These are phyloP conservation scores for Sitta carolinensis DNA, from an alignment of 2,797 vertebrate species.

Conservation along the genomic window DNA sequence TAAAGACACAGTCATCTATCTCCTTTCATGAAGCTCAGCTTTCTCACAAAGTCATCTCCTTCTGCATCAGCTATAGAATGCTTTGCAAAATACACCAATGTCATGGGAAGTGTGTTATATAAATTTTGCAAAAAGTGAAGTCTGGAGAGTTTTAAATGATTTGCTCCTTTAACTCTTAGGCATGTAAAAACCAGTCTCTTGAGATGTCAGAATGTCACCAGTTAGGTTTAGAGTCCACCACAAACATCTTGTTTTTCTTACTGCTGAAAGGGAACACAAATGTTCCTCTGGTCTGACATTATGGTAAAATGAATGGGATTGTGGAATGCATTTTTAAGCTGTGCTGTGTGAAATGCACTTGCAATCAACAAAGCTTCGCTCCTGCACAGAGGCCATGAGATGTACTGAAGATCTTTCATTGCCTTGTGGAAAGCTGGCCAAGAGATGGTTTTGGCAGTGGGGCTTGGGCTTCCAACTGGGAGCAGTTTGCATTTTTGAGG, in stretches of 20 bases:
- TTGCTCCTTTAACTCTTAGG: not conserved
- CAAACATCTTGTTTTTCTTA: accelerated
- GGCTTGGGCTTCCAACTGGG: not conserved
- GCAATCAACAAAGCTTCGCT: accelerated
- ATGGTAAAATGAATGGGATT: not conserved
- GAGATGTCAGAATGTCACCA: not conserved
- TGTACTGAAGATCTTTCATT: not conserved
- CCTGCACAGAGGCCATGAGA: not conserved
- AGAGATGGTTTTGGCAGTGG: not conserved
- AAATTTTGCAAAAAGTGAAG: not conserved
- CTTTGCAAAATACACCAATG: not conserved
- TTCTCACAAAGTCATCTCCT: not conserved
- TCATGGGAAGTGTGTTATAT: not conserved
- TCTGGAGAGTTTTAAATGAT: not conserved
- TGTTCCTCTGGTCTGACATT: not conserved
- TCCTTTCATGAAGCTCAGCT: not conserved
- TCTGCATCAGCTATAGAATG: not conserved
- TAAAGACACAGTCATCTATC: not conserved
- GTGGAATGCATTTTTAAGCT: not conserved
- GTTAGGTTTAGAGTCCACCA: not conserved
- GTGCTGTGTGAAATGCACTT: not conserved
- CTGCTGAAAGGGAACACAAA: not conserved
- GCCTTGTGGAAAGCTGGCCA: not conserved
- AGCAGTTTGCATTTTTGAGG: not conserved
- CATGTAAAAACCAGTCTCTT: not conserved